These are phyloP conservation scores for Mus minutoides DNA, from an alignment of 2,797 vertebrate species.

Conservation along the genomic window DNA sequence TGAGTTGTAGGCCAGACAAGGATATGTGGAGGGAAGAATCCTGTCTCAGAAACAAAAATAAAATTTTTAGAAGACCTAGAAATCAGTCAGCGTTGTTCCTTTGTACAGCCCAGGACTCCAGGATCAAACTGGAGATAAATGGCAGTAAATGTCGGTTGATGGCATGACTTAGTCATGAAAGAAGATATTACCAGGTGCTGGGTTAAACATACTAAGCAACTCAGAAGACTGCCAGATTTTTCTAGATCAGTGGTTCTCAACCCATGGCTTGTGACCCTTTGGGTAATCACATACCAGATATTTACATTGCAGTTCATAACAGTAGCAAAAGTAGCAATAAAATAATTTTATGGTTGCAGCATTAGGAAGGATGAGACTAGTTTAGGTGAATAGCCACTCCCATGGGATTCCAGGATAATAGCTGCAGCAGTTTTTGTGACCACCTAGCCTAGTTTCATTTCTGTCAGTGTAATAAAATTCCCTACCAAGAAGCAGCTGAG, in stretches of 20 bases:
- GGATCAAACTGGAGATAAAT: not conserved
- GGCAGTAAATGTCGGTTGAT: not conserved
- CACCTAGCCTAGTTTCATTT: not conserved
- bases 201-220: not conserved
- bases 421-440: not conserved
- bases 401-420: not conserved
- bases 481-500: not conserved
- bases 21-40: not conserved
- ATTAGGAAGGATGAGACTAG: not conserved
- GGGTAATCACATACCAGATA: not conserved
- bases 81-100: not conserved
- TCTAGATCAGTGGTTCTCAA: not conserved
- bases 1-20: not conserved
- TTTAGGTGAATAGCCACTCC: not conserved
- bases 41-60: not conserved
- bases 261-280: not conserved
- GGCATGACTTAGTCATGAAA: too few relatives aligned
- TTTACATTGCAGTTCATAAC: not conserved
- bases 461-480: not conserved
- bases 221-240: not conserved
- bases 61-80: not conserved
- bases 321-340: not conserved
- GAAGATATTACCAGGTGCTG: not conserved
- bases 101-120: too few relatives aligned
- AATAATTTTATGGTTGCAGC: not conserved